phyloP scores from a whole-genome alignment of 2,797 vertebrate genomes.

The Amphiprion clarkii region DNA sequence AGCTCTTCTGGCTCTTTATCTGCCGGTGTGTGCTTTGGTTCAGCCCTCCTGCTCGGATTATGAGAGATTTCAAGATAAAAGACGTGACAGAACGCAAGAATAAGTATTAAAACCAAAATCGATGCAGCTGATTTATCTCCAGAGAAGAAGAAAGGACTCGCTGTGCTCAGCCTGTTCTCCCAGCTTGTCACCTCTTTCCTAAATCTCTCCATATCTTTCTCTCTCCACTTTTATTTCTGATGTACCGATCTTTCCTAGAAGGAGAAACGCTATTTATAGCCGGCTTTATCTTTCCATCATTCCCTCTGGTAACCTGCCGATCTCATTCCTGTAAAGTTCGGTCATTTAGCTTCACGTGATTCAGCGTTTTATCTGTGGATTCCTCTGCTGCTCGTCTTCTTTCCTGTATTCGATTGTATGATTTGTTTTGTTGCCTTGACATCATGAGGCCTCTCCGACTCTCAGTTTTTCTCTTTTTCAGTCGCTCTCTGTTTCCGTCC shows the following conservation, averaged over 20 bases:
- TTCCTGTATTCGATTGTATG: too few relatives aligned
- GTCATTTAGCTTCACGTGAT: conserved; percentile 19
- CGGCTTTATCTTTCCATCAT: conserved; percentile 41
- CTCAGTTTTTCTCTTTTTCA: conserved; percentile 26
- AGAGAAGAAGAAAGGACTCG: not conserved
- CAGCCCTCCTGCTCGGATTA: not conserved
- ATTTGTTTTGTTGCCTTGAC: conserved; percentile 34
- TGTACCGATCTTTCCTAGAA: conserved; percentile 30
- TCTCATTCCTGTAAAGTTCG: conserved; percentile 1
- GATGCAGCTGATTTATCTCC: not conserved
- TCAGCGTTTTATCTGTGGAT: conserved; percentile 16
- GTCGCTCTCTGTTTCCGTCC: conserved; percentile 42
- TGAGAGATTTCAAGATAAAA: not conserved
- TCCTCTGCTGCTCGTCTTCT: conserved; percentile 7
- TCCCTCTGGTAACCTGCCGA: conserved; percentile 39
- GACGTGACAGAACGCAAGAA: conserved; percentile 5
- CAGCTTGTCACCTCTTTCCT: conserved; percentile 27
- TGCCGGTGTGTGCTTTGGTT: conserved; percentile 12
- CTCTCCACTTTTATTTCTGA: conserved; percentile 35
- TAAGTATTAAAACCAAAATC: conserved; percentile 12
- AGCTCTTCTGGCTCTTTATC: conserved; percentile 16
- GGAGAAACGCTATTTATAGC: conserved; percentile 50
- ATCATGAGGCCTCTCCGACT: conserved; percentile 25
- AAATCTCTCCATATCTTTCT: conserved; percentile 17
- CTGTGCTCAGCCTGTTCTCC: conserved; percentile 13